These are phyloP conservation scores for Eulacestoma nigropectus DNA, from an alignment of 2,113 vertebrate genomes.

Conservation along the genomic window DNA sequence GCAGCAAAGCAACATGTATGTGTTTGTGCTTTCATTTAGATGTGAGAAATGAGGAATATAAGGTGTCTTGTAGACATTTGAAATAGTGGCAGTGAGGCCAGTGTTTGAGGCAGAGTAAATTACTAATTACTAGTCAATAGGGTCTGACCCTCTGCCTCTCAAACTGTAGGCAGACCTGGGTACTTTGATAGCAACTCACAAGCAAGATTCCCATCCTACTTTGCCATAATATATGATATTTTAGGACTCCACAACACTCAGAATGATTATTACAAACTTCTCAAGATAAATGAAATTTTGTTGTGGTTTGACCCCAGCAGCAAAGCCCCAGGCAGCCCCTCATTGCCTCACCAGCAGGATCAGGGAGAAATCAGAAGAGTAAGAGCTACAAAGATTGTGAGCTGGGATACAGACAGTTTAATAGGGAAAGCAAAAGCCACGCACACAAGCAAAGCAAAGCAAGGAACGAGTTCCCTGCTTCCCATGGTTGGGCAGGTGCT, in stretches of 20 bases:
- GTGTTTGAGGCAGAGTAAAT: background rate
- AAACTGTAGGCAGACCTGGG: background rate
- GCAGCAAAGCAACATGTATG: background rate
- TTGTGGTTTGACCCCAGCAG: background rate
- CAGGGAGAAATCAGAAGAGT: background rate
- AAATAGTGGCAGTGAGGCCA: background rate
- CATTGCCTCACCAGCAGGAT: background rate
- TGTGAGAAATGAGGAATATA: background rate
- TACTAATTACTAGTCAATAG: background rate
- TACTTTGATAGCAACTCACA: background rate
- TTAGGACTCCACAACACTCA: background rate
- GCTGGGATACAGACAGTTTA: background rate
- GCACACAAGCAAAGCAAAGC: rapidly evolving
- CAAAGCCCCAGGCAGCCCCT: rapidly evolving
- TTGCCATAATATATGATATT: background rate
- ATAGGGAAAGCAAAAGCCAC: rapidly evolving
- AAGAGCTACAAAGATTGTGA: rapidly evolving
- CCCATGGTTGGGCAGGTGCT: rapidly evolving
- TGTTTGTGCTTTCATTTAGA: background rate
- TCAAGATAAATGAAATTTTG: background rate
- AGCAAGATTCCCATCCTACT: background rate
- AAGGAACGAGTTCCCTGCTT: background rate
- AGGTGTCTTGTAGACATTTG: background rate
- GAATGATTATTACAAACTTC: background rate
- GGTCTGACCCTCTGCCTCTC: background rate